Evolutionary conservation across 2,113 vertebrate genomes (phyloP).

Genomic region (Prunella fulvescens): DNA sequence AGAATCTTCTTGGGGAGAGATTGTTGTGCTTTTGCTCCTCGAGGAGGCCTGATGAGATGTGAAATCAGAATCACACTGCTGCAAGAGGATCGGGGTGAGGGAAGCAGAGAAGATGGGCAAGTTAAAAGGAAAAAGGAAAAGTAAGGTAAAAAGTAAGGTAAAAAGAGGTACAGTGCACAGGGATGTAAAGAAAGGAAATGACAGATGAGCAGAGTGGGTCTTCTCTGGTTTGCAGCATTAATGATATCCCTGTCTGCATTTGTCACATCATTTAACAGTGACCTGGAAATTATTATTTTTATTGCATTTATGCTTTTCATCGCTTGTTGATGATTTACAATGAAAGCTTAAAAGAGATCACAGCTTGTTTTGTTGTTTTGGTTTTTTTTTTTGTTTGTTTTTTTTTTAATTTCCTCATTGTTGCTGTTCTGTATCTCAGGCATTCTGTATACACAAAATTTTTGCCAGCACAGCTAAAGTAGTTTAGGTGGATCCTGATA

Average conservation of each 20-base stretch:
- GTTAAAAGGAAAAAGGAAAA: not conserved
- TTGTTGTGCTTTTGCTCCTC: not conserved
- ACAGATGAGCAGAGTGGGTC: not conserved
- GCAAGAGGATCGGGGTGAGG: not conserved
- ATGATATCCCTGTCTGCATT: not conserved
- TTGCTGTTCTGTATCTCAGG: not conserved
- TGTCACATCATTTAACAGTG: not conserved
- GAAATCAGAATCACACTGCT: not conserved
- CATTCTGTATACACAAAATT: not conserved
- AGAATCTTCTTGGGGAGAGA: not conserved
- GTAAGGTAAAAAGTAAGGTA: no score
- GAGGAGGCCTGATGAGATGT: not conserved
- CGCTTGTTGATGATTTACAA: not conserved
- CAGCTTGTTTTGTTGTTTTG: not conserved
- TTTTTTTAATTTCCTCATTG: not conserved
- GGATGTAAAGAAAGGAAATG: not conserved
- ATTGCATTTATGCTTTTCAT: conserved; percentile 20
- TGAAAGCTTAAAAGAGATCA: not conserved
- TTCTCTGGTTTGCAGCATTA: not conserved
- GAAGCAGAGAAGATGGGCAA: not conserved
- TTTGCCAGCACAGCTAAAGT: not conserved
- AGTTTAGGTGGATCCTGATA: not conserved
- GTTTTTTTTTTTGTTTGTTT: not conserved
- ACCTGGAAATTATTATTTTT: conserved; percentile 33
- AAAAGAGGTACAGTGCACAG: not conserved